Base-by-base conservation (phyloP, 2,888 invertebrate species). In the Pseudococcus viburni region DNA sequence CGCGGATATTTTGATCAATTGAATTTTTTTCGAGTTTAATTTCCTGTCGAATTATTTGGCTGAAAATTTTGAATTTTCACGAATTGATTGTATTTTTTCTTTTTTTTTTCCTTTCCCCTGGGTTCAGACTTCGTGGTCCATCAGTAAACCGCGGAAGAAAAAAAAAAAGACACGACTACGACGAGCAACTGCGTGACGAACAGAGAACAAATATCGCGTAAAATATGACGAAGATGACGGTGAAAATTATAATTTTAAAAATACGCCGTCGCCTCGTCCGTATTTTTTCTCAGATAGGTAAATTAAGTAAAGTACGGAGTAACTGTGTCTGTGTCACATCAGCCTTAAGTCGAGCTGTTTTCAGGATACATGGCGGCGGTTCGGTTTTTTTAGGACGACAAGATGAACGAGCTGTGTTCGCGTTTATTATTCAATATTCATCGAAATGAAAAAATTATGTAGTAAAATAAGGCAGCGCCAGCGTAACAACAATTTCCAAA, bases 211-310 rank as follows among this genome's bases (percentile, higher is more conserved):
- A 22, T 64, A 64, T 64, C 68, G 68, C 4, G 26, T 22, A 68
- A 64, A 64, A 68, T 55, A 55, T 55, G 17, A 55, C 55, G 55
- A 51, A 5, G 15, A 55, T 3, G 55, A 55, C 55, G 68, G n/a
- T 15, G 68, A 68, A 68, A 68, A 68, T 68, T 68, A 68, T 68
- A 68, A 68, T 68, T 26, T 68, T 12, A 68, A 68, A 68, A 68
- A 68, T 68, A 26, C 26, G 26, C 68, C 68, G 7, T 11, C 9
- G 22, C 26, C 26, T 26, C 64, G 26, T 22, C 19, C 7, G 64
- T 64, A 42, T 9, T 42, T 42, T 42, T 42, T 42, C 9, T 42
- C 6, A 39, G 42, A 42, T 42, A 42, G 42, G 42, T 42, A 42
- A 42, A 42, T 42, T 42, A 9, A 8, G 9, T 42, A 9, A 9